Conservation (phyloP, 2,113 vertebrate species). For the Misgurnus anguillicaudatus region DNA sequence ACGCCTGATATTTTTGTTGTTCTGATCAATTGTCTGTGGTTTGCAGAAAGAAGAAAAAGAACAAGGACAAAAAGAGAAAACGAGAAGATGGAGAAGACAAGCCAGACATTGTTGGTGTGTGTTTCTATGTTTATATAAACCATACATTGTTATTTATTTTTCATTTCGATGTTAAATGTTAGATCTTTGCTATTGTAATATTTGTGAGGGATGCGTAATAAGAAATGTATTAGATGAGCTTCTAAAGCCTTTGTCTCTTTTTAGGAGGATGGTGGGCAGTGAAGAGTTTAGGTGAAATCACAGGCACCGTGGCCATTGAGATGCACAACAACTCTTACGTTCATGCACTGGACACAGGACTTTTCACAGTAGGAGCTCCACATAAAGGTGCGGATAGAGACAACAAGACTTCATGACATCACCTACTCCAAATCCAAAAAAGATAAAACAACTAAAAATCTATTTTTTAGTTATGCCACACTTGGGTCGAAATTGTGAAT, state of each 20-base stretch:
- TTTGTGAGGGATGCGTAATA: not conserved
- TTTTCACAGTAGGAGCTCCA: conserved; percentile 92
- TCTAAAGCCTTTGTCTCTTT: conserved; percentile 7
- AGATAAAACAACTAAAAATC: too few species aligned
- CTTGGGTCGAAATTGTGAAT: too few species aligned
- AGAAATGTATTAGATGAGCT: not conserved
- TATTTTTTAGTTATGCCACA: too few species aligned
- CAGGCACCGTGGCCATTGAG: conserved; percentile 91
- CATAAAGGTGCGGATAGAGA: conserved; percentile 80
- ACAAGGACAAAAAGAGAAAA: conserved; percentile 87
- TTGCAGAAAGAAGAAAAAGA: conserved; percentile 85
- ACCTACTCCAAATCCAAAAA: too few species aligned
- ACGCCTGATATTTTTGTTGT: too few species aligned
- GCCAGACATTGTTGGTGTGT: conserved; percentile 84
- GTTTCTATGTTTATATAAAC: not conserved
- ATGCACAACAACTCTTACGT: conserved; percentile 92
- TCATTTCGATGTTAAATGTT: not conserved
- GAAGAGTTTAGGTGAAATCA: conserved; percentile 85
- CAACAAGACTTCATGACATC: not conserved
- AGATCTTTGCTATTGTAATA: not conserved
- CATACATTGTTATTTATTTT: not conserved
- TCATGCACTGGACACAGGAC: conserved; percentile 92
- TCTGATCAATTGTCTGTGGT: not conserved
- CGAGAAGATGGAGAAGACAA: conserved; percentile 79
- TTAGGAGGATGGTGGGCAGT: conserved; percentile 92